These are phyloP conservation scores for Augochlora pura DNA, from an alignment of 1,140 invertebrate genomes.

Conservation along the genomic window DNA sequence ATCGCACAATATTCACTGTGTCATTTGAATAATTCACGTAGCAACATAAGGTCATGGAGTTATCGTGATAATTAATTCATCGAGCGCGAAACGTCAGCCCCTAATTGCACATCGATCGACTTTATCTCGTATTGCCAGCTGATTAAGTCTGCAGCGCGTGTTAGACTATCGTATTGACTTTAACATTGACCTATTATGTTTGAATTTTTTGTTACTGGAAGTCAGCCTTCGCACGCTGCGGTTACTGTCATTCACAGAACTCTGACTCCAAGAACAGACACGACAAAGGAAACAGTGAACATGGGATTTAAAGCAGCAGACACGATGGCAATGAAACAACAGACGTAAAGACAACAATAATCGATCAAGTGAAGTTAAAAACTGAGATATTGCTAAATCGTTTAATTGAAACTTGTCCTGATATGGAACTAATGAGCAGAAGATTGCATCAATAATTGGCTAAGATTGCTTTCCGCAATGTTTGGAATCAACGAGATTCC, in stretches of 20 bases:
- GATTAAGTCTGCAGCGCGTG: constrained; percentile 23
- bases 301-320: not conserved
- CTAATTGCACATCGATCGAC: constrained; percentile 47
- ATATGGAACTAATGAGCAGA: too few relatives aligned
- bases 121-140: constrained; percentile 20
- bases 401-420: too few relatives aligned
- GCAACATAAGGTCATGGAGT: constrained; percentile 9
- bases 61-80: constrained; percentile 37
- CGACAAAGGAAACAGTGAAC: not conserved
- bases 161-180: not conserved
- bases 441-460: too few relatives aligned
- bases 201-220: not conserved
- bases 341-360: too few relatives aligned
- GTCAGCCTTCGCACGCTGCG: not conserved
- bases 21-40: not conserved
- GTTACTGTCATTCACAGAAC: not conserved
- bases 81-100: not conserved
- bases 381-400: too few relatives aligned
- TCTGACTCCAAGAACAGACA: not conserved
- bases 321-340: too few relatives aligned
- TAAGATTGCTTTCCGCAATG: too few relatives aligned
- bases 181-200: not conserved
- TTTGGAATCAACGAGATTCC: too few relatives aligned
- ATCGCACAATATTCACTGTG: not conserved
- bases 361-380: too few relatives aligned